Conservation (phyloP, 2,797 vertebrate genomes). For the Taeniopygia guttata region DNA sequence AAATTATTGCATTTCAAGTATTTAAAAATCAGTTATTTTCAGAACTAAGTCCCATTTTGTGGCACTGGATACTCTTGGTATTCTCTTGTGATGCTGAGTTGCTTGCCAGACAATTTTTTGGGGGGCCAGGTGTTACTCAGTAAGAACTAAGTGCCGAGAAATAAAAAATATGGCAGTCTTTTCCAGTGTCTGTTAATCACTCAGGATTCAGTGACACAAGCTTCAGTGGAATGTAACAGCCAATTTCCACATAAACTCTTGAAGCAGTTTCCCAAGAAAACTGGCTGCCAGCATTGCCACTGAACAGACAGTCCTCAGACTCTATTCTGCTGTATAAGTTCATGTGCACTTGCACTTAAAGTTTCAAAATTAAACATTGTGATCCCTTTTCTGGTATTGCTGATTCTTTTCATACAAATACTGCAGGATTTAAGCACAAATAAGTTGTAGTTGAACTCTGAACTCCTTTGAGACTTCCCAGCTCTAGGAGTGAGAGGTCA, state of each 20-base stretch:
- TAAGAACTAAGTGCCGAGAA: not conserved
- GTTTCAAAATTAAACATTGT: not conserved
- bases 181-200: not conserved
- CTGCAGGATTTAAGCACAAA: not conserved
- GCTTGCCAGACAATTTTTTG: not conserved
- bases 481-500: not conserved
- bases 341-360: not conserved
- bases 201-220: not conserved
- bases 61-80: not conserved
- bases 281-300: not conserved
- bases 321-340: not conserved
- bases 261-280: not conserved
- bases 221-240: not conserved
- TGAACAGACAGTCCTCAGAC: not conserved
- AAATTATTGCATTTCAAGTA: not conserved
- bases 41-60: not conserved
- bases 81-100: not conserved
- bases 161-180: not conserved
- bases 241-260: not conserved
- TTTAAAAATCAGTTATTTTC: not conserved
- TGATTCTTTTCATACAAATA: not conserved
- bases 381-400: not conserved
- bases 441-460: not conserved
- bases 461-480: not conserved
- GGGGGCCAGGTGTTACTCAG: rapidly evolving